A percentile compares a stretch with the other conserved stretches of the same genome.
These are phyloP conservation scores for Choreutis nemorana DNA, from an alignment of 2,888 invertebrate species.

Conservation along the genomic window DNA sequence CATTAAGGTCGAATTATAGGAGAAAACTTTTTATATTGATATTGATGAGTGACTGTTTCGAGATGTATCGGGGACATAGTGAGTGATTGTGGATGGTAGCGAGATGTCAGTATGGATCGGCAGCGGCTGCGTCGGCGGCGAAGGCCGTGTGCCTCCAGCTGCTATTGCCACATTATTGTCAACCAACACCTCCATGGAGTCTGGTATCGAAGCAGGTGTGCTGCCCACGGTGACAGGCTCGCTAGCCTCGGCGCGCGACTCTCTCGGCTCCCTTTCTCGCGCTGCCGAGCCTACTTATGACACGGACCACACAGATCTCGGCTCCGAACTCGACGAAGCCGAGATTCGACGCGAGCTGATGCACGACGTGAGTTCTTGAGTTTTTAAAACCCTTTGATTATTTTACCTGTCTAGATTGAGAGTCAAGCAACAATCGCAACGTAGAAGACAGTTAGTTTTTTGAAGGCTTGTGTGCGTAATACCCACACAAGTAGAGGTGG, in stretches of 20 bases:
- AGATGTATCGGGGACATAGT: no score
- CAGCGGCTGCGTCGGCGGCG: conserved; percentile 42
- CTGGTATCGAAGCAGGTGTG: conserved; percentile 72
- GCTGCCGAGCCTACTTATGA: conserved; percentile 73
- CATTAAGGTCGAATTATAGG: conserved; percentile 2
- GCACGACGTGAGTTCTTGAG: conserved; percentile 74
- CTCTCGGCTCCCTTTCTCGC: conserved; percentile 66
- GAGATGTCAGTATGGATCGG: conserved; percentile 61
- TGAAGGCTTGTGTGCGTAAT: no score
- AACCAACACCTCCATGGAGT: conserved; percentile 67
- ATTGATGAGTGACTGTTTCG: no score
- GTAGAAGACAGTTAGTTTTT: no score
- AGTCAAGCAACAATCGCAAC: no score
- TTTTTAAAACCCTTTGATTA: no score
- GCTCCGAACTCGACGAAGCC: conserved; percentile 81
- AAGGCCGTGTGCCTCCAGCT: conserved; percentile 33
- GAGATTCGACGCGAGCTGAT: conserved; percentile 79
- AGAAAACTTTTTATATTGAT: conserved; percentile 9
- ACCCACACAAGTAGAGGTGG: no score
- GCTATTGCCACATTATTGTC: conserved; percentile 50
- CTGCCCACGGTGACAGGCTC: conserved; percentile 79
- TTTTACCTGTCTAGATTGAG: no score
- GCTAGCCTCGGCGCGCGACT: conserved; percentile 62
- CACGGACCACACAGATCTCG: conserved; percentile 83
- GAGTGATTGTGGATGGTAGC: conserved; percentile 56